Conservation (phyloP, 2,888 invertebrate species). For the Seira musarum region DNA sequence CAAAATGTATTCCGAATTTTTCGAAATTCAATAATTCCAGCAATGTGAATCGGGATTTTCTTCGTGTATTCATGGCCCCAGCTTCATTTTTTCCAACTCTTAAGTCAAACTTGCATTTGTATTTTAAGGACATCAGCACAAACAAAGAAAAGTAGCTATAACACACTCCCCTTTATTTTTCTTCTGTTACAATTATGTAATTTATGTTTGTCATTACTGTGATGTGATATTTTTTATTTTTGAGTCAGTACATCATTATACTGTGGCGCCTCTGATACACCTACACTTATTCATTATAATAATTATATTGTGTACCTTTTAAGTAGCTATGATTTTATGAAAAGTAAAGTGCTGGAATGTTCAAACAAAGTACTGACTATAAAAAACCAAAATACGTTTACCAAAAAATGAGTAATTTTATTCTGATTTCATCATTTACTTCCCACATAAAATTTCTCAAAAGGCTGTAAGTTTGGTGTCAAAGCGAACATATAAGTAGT, state of each 20-base stretch:
- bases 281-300: neutral
- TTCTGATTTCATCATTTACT: neutral
- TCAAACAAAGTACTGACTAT: too few relatives aligned
- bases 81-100: too few relatives aligned
- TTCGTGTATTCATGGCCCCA: too few relatives aligned
- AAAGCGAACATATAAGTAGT: constrained; percentile 1
- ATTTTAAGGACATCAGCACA: too few relatives aligned
- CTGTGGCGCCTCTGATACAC: neutral
- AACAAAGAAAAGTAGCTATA: too few relatives aligned
- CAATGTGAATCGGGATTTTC: too few relatives aligned
- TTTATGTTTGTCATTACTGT: neutral
- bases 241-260: neutral
- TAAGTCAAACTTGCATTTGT: too few relatives aligned
- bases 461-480: constrained; percentile 34
- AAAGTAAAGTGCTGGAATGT: constrained; percentile 13
- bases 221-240: constrained; percentile 19
- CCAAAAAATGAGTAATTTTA: neutral
- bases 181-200: too few relatives aligned
- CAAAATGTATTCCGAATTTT: too few relatives aligned
- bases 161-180: too few relatives aligned
- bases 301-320: neutral
- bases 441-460: constrained; percentile 18
- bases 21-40: too few relatives aligned
- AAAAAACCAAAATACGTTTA: neutral
- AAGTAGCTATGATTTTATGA: constrained; percentile 10